Base-by-base conservation (phyloP, 2,888 invertebrate genomes). In the Xestia c-nigrum region DNA sequence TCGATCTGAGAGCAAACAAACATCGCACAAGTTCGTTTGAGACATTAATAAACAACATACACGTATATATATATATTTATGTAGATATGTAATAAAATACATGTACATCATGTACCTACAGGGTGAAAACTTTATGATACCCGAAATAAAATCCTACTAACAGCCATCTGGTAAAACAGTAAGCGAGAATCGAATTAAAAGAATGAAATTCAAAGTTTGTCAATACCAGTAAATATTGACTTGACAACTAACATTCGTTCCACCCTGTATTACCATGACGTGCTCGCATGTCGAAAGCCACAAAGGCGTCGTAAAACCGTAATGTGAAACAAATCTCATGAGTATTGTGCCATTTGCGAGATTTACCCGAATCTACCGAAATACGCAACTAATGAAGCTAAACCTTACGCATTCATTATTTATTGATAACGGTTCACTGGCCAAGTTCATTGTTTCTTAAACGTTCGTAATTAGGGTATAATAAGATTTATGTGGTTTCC, bases 261-360 rank as follows among this genome's bases (percentile, higher is more conserved):
- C 66, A 63, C 4, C 61, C 66, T 66, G 40, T 72, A 31, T 43
- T 43, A 43, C 21, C 43, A 73, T 19, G 59, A 69, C 14, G 59
- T 64, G 24, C 14, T 47, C 78, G 84, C 79, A 83, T 88, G 79
- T 88, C 80, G 69, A 66, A 84, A 81, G 84, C 86, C 85, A 85
- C 87, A 87, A 88, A 88, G 83, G 78, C 83, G 69, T 89, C 89
- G 89, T 91, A 86, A 91, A 92, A 85, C 85, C 67, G 78, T 83
- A 75, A 78, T 68, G 72, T 65, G 82, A 81, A 89, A 88, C 89
- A 80, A 89, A 89, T 89, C 86, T 76, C 78, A 46, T 12, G 78
- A 74, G 83, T 50, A 68, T 63, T 6, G 10, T 57, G 31, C 63
- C 47, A 77, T 69, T 78, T 72, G 57, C 52, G 19, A 73, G 68